phyloP scores from a whole-genome alignment of 2,113 vertebrate species.

The Proteles cristata region DNA sequence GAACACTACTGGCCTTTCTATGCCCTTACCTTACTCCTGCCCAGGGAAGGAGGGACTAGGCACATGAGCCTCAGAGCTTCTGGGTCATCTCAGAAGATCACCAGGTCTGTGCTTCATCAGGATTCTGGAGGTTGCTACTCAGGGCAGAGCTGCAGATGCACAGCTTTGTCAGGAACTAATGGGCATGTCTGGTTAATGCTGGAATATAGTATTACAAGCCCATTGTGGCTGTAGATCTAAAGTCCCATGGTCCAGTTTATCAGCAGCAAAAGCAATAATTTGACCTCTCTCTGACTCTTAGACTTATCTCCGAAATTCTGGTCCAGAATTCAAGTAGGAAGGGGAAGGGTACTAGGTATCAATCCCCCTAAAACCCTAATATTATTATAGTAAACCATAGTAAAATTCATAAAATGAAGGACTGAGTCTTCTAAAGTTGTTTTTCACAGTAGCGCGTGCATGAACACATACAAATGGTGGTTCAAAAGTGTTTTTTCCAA shows the following conservation, averaged over 20 bases:
- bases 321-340: neutral
- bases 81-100: neutral
- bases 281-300: neutral
- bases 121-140: neutral
- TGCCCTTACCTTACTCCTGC: neutral
- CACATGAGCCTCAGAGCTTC: neutral
- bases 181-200: neutral
- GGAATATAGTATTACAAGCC: neutral
- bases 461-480: neutral
- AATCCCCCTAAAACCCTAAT: neutral
- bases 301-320: neutral
- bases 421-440: neutral
- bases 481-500: constrained; percentile 35
- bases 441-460: constrained; percentile 17
- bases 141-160: neutral
- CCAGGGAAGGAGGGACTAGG: neutral
- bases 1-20: neutral
- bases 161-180: neutral
- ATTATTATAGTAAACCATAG: neutral
- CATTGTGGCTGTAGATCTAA: neutral
- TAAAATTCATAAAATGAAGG: neutral
- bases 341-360: neutral
- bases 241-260: neutral
- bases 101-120: neutral
- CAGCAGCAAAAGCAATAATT: neutral